Evolutionary conservation across 2,888 invertebrate species (phyloP), one percentile per base, ranked within the genome.

Genomic region (Agriopis marginaria): DNA sequence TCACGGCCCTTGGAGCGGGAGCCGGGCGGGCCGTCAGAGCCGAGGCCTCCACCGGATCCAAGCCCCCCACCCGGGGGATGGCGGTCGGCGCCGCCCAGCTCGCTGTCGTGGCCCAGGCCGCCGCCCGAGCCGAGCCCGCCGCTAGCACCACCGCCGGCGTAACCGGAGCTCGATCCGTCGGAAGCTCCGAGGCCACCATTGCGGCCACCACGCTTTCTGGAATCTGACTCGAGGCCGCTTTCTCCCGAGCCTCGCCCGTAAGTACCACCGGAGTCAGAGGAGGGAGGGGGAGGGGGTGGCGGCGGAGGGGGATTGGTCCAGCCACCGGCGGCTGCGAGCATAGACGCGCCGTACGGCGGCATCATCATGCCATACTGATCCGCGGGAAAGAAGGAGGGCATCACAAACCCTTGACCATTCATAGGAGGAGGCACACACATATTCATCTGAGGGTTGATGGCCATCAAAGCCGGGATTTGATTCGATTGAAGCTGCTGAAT

Each of bases 291-390:
- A 44, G 93, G 93, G 0, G 90, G 91, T 4, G 93, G 90, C 8
- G 89, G 93, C 9, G 92, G 92, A 10, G 86, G 86, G 6, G 86
- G 83, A 14, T 89, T 90, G 56, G 87, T 77, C 92, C 92, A 92
- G 47, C 85, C 82, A 14, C 86, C 85, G 54, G 84, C 85, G 49
- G 84, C 78, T 39, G 85, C 74, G 11, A 87, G 78, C 86, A 88
- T 80, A 7, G 82, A 63, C 58, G 82, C 72, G 62, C 80, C 66
- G 73, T 82, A 89, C 50, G 77, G 56, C 1, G 88, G 85, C 83
- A 93, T 84, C 89, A 93, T 89, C 89, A 93, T 89, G 68, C 91
- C 88, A 72, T 90, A 93, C 70, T 91, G 93, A 50, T 92, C 93
- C 40, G 89, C 75, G 32, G 93, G 92, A 72, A 89, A 93, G 75